phyloP scores from a whole-genome alignment of 2,888 invertebrate genomes.

The Pyrgus malvae region DNA sequence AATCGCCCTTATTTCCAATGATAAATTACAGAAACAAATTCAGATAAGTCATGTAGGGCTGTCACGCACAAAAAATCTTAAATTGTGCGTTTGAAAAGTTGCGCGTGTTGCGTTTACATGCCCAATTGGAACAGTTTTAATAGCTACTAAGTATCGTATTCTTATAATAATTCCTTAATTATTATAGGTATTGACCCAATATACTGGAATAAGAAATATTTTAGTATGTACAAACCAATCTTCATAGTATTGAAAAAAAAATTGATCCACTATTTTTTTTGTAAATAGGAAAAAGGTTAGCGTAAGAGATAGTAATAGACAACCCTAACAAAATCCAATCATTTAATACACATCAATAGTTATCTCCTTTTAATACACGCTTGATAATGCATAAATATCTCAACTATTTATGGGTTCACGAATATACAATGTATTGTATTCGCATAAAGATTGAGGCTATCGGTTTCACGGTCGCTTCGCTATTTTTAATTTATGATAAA shows the following conservation, averaged over 20 bases:
- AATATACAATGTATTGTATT: slow-evolving; percentile 54
- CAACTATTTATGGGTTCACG: slow-evolving; percentile 58
- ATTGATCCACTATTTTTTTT: no score
- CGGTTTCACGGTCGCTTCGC: slow-evolving; percentile 50
- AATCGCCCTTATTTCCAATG: slow-evolving; percentile 64
- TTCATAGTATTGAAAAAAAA: no score
- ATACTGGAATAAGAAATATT: no score
- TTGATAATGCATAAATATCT: slow-evolving; percentile 65
- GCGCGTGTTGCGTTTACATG: no score
- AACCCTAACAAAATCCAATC: slow-evolving; percentile 26
- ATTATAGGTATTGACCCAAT: no score
- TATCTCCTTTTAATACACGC: slow-evolving; percentile 44
- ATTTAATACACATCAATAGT: slow-evolving; percentile 34
- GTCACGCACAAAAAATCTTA: slow-evolving; percentile 20
- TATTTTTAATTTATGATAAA: slow-evolving; percentile 37
- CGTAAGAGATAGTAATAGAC: not conserved
- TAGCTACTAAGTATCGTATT: no score
- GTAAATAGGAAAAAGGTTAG: no score
- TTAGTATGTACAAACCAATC: no score
- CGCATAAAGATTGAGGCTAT: slow-evolving; percentile 58
- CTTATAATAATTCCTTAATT: no score
- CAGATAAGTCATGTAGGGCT: slow-evolving; percentile 39
- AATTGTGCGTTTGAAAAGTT: no score
- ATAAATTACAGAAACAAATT: slow-evolving; percentile 53
- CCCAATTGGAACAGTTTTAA: no score